Evolutionary conservation across 2,113 vertebrate species (phyloP).

Genomic region (Anser cygnoides): DNA sequence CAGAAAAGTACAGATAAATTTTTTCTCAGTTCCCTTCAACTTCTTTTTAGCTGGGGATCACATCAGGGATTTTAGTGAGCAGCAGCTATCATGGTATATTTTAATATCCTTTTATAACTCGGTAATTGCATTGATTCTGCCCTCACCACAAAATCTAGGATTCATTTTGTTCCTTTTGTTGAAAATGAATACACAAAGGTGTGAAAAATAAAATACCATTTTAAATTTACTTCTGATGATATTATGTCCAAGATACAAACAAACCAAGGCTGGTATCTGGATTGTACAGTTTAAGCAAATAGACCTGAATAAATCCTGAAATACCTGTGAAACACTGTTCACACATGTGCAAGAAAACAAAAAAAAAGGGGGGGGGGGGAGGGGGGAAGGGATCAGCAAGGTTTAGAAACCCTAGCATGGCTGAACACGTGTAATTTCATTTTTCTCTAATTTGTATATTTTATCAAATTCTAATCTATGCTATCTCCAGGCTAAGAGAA

Average conservation of each 20-base stretch:
- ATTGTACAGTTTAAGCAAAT: not conserved
- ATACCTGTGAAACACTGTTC: not conserved
- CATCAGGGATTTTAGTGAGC: not conserved
- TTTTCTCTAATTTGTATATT: not conserved
- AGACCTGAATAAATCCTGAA: not conserved
- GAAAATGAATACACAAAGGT: not conserved
- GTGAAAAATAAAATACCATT: not conserved
- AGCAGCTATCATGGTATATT: not conserved
- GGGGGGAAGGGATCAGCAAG: not conserved
- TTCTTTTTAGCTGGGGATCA: not conserved
- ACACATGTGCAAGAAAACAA: not conserved
- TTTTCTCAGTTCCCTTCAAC: not conserved
- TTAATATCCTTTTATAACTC: not conserved
- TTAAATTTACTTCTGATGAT: not conserved
- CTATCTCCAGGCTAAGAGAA: not conserved
- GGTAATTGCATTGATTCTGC: not conserved
- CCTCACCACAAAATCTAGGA: not conserved
- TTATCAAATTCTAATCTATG: not conserved
- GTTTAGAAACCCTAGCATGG: not conserved
- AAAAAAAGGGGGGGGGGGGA: not conserved
- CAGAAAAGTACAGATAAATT: not conserved
- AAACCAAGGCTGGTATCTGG: not conserved
- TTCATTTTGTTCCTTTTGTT: not conserved
- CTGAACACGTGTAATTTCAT: not conserved
- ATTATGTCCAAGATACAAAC: not conserved